Evolutionary conservation across 2,888 invertebrate genomes (phyloP).

Genomic region (Adela reaumurella): DNA sequence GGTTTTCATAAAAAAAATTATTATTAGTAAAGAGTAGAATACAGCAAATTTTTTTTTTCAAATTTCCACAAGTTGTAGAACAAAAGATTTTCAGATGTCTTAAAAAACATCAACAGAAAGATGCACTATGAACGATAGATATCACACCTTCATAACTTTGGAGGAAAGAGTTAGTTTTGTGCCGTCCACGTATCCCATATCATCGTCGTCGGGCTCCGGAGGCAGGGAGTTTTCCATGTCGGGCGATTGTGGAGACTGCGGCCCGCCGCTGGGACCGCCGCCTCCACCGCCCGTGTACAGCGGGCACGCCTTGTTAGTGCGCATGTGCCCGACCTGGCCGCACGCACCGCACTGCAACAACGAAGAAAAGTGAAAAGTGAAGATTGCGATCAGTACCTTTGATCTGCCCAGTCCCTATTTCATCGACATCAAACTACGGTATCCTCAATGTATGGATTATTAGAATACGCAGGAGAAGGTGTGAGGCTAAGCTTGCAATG

Average conservation of each 20-base stretch:
- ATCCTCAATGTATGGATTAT: too few species aligned
- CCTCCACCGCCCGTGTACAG: conserved; percentile 70
- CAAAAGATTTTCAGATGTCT: too few species aligned
- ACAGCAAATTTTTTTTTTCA: too few species aligned
- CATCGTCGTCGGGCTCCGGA: conserved; percentile 75
- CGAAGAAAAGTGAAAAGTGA: neutral
- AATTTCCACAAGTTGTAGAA: too few species aligned
- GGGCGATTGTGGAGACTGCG: conserved; percentile 59
- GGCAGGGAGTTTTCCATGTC: conserved; percentile 80
- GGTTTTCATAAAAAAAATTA: too few species aligned
- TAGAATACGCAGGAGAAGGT: too few species aligned
- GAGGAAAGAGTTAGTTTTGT: conserved; percentile 90
- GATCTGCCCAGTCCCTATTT: too few species aligned
- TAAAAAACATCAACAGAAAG: neutral
- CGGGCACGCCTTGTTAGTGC: conserved; percentile 98
- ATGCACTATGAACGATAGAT: conserved; percentile 4
- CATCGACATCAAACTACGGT: too few species aligned
- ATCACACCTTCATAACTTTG: conserved; percentile 82
- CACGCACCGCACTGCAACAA: conserved; percentile 87
- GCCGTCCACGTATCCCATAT: conserved; percentile 89
- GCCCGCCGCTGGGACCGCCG: conserved; percentile 69
- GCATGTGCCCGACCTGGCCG: conserved; percentile 78
- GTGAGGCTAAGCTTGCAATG: too few species aligned
- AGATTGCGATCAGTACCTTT: too few species aligned
- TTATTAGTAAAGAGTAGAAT: too few species aligned